Evolutionary conservation across 2,888 invertebrate genomes (phyloP), one percentile per base, ranked within the genome.

Genomic region (Scrobipalpa costella): DNA sequence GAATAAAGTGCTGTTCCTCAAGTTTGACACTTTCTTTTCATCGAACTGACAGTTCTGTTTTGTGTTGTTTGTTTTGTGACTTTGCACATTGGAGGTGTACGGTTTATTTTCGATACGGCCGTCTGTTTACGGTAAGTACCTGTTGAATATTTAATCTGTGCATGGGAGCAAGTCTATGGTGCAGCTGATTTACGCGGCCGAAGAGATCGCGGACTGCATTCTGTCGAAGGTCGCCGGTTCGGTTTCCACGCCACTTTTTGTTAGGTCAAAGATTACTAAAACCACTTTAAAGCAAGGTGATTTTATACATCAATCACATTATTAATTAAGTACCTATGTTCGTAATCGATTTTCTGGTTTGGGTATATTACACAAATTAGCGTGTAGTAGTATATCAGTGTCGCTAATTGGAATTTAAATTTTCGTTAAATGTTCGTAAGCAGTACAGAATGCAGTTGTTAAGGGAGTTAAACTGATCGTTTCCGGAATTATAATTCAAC

Each of bases 41-140:
- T 70, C 71, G 71, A 74, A 76, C 78, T 74, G 77, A 85, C 84
- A 79, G 83, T 89, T 84, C 80, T 81, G 80, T 82, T 80, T 84
- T 86, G 87, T 88, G 87, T 84, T 88, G 88, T 88, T 74, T 79
- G 76, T 86, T 83, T 77, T 81, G 90, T 90, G 89, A 81, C 81
- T 76, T 71, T 74, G 75, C 84, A 83, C 79, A 80, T 88, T 86
- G 88, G 88, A 87, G 84, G 86, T 85, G 83, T 81, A 82, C 81
- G 74, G 83, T 84, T 85, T 85, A 83, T 85, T 86, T 85, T 81
- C 83, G 78, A 80, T 52, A 80, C 88, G 76, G 80, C 79, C 81
- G 82, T 79, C 82, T 84, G 84, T 86, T 86, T 85, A 83, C 86
- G 86, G 90, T 91, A 73, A 90, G 90, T 90, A 83, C 84, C 74